These are phyloP conservation scores for Ceuthmochares aereus DNA, from an alignment of 2,113 vertebrate species.

Conservation along the genomic window DNA sequence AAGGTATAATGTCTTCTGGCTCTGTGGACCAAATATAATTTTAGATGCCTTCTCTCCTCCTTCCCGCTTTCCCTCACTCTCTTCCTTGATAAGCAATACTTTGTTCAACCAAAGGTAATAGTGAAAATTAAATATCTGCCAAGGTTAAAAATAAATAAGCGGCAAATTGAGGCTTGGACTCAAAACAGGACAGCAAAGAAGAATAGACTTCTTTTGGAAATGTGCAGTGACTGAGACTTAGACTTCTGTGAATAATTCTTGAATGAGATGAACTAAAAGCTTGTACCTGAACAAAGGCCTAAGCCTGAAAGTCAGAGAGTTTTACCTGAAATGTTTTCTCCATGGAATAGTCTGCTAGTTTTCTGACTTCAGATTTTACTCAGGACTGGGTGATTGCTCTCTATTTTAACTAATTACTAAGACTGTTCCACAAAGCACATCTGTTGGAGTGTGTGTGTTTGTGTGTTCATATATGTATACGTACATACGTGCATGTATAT, in stretches of 20 bases:
- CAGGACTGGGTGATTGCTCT: background rate
- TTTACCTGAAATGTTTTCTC: background rate
- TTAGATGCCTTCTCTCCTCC: background rate
- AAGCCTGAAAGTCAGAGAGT: background rate
- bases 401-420: background rate
- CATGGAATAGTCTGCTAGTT: background rate
- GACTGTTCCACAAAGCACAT: background rate
- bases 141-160: background rate
- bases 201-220: background rate
- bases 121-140: background rate
- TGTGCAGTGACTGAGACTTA: background rate
- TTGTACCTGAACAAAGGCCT: background rate
- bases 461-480: background rate
- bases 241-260: background rate
- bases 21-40: background rate
- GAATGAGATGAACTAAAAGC: background rate
- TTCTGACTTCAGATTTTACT: background rate
- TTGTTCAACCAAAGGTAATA: background rate
- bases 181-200: background rate
- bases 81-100: background rate
- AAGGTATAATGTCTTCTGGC: background rate
- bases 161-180: background rate
- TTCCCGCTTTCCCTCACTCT: accelerated
- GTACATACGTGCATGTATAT: background rate
- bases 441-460: accelerated